Percentiles rank a stretch among this genome's conserved stretches.
Evolutionary conservation across 2,797 vertebrate genomes (phyloP).

Genomic region (Tenualosa ilisha): DNA sequence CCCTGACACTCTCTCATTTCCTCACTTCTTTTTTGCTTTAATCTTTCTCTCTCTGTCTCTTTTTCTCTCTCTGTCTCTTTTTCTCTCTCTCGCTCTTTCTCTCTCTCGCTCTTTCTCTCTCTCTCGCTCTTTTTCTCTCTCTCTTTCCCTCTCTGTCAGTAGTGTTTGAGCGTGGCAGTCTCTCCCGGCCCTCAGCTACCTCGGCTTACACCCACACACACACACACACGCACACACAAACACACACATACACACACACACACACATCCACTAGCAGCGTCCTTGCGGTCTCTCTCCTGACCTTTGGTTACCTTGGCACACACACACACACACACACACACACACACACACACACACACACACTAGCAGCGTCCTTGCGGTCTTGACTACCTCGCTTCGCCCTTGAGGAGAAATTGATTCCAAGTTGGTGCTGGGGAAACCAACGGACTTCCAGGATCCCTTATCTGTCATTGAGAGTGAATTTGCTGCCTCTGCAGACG

Average conservation of each 20-base stretch:
- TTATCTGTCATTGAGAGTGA: conserved; percentile 61
- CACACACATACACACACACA: no score
- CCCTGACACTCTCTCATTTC: background rate
- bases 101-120: background rate
- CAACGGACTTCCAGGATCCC: conserved; percentile 62
- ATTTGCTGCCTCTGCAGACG: conserved; percentile 53
- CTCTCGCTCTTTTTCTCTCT: background rate
- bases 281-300: no score
- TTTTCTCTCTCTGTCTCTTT: background rate
- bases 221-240: no score
- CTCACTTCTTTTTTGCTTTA: background rate
- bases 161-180: conserved; percentile 57
- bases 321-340: no score
- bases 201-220: no score
- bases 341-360: no score
- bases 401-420: conserved; percentile 64
- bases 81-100: background rate
- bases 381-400: no score
- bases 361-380: conserved; percentile 36
- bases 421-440: conserved; percentile 59
- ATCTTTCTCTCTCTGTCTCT: background rate
- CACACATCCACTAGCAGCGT: no score
- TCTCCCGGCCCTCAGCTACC: no score
- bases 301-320: no score
- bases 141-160: background rate